Base-by-base conservation (phyloP, 64 coral and sea anemone genomes). In the Astreopora myriophthalma region DNA sequence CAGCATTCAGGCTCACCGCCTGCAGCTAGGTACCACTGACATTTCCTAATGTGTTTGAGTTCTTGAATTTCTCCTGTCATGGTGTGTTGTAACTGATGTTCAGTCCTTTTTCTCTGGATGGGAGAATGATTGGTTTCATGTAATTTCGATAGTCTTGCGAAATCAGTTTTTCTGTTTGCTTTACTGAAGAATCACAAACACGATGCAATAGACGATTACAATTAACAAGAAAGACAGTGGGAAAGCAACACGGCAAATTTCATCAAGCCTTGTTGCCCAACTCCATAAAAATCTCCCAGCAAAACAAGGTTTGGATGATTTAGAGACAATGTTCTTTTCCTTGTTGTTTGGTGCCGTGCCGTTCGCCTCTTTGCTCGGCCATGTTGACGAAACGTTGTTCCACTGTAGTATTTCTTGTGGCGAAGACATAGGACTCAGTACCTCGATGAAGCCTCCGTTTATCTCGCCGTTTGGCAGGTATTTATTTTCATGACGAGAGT, bases 211-310 rank as follows among this genome's bases (percentile, higher is more conserved):
- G 8, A 32, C 29, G 13, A 81, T 81, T 34, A 30, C 51, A 31
- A 81, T n/a, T 32, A 81, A 31, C 30, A 61, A 10, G 28, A 81
- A 81, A 9, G 49, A 22, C 51, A 81, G 7, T 34, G 77, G 77
- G 58, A 81, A 81, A 16, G 46, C 25, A 48, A 81, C 0, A 9
- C 77, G 77, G 17, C 77, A 81, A 7, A 81, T 23, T 52, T 81
- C 77, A 33, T 81, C 77, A 60, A 81, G 77, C 61, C n/a, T 34
- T n/a, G 31, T 9, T 23, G 51, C 49, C 49, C 77, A 81, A 20
- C 7, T 34, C 32, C 32, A 7, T 13, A 81, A 2, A 35, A 60
- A 58, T 30, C 30, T 52, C 19, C 6, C 17, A 22, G 5, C 31
- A 52, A 61, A 34, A 10, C 51, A 20, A 27, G 27, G 8, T 8